Conservation (phyloP, 1,140 invertebrate genomes). For the Drosophila nigromelanica region DNA sequence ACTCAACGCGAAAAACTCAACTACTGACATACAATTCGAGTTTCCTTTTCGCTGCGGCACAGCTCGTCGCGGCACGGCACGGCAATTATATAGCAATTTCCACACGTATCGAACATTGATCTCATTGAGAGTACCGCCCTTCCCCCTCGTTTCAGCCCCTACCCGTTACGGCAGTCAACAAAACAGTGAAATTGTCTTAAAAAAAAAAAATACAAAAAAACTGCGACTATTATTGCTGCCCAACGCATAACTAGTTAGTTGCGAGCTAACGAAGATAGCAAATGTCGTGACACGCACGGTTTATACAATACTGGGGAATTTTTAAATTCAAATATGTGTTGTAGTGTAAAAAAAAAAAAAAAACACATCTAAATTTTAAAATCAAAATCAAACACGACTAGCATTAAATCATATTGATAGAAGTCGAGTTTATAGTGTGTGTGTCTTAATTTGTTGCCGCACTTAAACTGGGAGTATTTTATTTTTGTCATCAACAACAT, state of each 20-base stretch:
- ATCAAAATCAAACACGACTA: no score
- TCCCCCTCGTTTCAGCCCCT: no score
- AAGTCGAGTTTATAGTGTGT: no score
- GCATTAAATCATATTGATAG: no score
- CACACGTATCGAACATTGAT: constrained; percentile 78
- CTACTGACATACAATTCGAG: constrained; percentile 41
- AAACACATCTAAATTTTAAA: no score
- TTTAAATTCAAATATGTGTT: no score
- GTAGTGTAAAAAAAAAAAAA: no score
- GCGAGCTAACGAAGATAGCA: not conserved
- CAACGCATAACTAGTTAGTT: constrained; percentile 57
- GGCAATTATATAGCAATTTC: constrained; percentile 79
- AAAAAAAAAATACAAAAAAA: not conserved
- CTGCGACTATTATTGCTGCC: constrained; percentile 4
- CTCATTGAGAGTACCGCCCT: constrained; percentile 44
- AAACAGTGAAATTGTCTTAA: constrained; percentile 62
- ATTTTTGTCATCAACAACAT: no score
- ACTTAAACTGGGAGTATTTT: no score
- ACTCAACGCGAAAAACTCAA: constrained; percentile 45
- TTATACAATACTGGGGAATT: no score
- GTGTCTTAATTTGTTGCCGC: no score
- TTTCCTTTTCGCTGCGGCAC: constrained; percentile 60
- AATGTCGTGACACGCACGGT: not conserved
- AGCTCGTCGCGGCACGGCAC: not conserved
- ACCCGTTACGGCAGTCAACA: constrained; percentile 7